Conservation (phyloP, 2,888 invertebrate genomes). For the Hofmannophila pseudospretella region DNA sequence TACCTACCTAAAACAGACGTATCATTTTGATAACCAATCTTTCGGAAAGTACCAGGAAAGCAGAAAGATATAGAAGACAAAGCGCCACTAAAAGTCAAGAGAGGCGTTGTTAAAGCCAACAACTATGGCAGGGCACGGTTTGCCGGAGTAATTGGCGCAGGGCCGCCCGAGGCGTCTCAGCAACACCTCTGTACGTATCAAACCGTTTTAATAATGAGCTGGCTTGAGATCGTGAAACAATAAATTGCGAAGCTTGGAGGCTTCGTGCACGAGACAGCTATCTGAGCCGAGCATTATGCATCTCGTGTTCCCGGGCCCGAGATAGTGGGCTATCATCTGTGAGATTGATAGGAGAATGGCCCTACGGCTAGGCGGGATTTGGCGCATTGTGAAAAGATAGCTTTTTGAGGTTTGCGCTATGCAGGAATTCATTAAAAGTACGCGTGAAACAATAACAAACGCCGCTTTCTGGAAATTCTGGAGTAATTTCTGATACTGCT, state of each 20-base stretch:
- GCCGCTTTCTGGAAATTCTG: slow-evolving; percentile 3
- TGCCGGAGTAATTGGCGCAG: slow-evolving; percentile 67
- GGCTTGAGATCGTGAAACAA: slow-evolving; percentile 76
- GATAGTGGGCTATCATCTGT: slow-evolving; percentile 73
- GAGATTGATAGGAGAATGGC: slow-evolving; percentile 75
- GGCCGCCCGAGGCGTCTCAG: slow-evolving; percentile 62
- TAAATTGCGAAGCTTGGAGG: slow-evolving; percentile 77
- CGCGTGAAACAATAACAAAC: slow-evolving; percentile 5
- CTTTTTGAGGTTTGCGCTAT: slow-evolving; percentile 38
- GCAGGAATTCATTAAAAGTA: slow-evolving; percentile 52
- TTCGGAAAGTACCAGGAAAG: slow-evolving; percentile 23
- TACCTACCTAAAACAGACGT: no score
- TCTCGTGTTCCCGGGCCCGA: slow-evolving; percentile 52
- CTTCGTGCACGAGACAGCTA: slow-evolving; percentile 77
- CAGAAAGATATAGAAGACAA: slow-evolving; percentile 34
- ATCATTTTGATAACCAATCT: slow-evolving; percentile 3
- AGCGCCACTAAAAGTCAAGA: slow-evolving; percentile 51
- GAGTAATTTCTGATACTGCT: no score
- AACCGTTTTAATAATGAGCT: slow-evolving; percentile 78
- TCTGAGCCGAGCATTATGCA: slow-evolving; percentile 74
- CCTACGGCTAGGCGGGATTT: slow-evolving; percentile 64
- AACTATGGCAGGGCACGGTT: slow-evolving; percentile 47
- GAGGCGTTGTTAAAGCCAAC: slow-evolving; percentile 60
- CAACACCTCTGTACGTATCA: slow-evolving; percentile 76
- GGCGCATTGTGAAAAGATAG: slow-evolving; percentile 48